These are phyloP conservation scores for Nomada fabriciana DNA, from an alignment of 2,888 invertebrate genomes.

Conservation along the genomic window DNA sequence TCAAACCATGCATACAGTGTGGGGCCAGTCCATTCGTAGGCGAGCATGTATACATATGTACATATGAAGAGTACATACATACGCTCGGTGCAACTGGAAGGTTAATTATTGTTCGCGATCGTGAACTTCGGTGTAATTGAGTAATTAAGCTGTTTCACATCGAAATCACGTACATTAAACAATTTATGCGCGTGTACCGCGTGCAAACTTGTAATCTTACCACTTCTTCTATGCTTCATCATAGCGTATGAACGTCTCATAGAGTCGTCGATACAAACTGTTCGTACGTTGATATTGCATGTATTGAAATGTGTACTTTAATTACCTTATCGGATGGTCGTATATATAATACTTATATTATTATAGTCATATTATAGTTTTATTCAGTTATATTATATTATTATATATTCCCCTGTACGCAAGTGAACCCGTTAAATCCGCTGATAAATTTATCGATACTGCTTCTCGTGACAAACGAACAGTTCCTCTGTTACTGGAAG, in stretches of 20 bases:
- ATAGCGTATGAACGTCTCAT: background rate
- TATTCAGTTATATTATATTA: too few species aligned
- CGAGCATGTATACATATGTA: background rate
- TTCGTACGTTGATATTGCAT: background rate
- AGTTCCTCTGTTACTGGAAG: background rate
- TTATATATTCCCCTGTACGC: too few species aligned
- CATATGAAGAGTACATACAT: too few species aligned
- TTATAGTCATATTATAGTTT: too few species aligned
- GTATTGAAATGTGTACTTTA: too few species aligned
- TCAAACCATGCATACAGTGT: background rate
- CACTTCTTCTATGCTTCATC: background rate
- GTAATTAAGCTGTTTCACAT: background rate
- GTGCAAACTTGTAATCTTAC: background rate
- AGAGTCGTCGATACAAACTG: background rate
- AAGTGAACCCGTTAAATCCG: too few species aligned
- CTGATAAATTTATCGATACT: background rate
- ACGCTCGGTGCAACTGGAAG: background rate
- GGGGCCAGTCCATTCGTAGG: background rate
- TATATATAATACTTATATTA: too few species aligned
- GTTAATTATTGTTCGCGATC: slow-evolving; percentile 13
- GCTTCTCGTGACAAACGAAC: slow-evolving; percentile 3
- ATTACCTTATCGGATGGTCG: too few species aligned
- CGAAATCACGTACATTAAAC: background rate
- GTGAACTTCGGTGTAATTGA: background rate
- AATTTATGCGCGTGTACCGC: background rate